Evolutionary conservation across 2,797 vertebrate genomes (phyloP), one percentile per base, ranked within the genome.

Genomic region (Molossus molossus): DNA sequence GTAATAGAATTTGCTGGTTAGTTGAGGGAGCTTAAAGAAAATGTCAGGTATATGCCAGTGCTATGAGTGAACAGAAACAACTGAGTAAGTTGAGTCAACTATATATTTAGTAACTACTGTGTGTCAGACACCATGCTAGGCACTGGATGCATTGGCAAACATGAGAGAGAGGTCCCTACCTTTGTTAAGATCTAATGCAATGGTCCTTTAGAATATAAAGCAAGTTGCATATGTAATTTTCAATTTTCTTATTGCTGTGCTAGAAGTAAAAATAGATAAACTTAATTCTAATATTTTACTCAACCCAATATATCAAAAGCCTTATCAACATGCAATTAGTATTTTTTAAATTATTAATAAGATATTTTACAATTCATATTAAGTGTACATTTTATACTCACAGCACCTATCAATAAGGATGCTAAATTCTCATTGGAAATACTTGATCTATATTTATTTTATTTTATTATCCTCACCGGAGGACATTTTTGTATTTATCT

Each of bases 321-420:
- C 48, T 60, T 69, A 64, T 81, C n/a, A 83, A 92, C 45, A 94
- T 20, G 6, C 27, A 80, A 81, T 58, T 75, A 92, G 40, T 57
- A 73, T 69, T 33, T 84, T 25, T 45, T 93, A 95, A 81, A 69
- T 85, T 83, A n/a, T 45, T 88, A 70, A 57, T 86, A 29, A 82
- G 37, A 11, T 37, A 90, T 18, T 91, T 93, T 87, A 77, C 40
- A 84, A 33, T 93, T 97, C 37, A 93, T 83, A 81, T 75, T 83
- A 89, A 76, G 7, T 87, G 27, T 70, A 20, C 65, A 72, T 87
- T 75, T 94, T 91, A 84, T 75, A 79, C 27, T 72, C 27, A 84
- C 14, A 94, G 10, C 25, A 83, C 27, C 57, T 77, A 48, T 90
- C 75, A 86, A 90, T 58, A 82, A 50, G 7, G 23, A 72, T 57